These are phyloP conservation scores for Dinomys branickii DNA, from an alignment of 2,113 vertebrate genomes.

Conservation along the genomic window DNA sequence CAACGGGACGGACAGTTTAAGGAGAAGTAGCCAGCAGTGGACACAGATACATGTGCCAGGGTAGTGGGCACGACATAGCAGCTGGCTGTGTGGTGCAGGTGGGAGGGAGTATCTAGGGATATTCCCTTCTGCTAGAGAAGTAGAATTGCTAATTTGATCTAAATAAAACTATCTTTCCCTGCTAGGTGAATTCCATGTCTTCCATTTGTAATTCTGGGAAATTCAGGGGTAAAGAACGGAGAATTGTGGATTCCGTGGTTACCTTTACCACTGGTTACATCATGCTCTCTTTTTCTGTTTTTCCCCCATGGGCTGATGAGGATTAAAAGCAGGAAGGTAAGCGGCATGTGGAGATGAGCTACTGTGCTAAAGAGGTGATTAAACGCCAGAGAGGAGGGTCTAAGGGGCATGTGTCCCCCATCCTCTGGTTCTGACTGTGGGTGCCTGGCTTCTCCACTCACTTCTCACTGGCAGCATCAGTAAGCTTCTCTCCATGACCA, in stretches of 20 bases:
- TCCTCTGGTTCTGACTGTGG: not conserved
- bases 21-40: not conserved
- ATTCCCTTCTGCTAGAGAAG: not conserved
- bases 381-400: not conserved
- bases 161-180: not conserved
- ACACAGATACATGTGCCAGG: accelerated
- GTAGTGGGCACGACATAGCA: accelerated
- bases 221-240: not conserved
- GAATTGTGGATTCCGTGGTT: not conserved
- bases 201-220: not conserved
- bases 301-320: not conserved
- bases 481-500: too few relatives aligned
- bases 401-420: too few relatives aligned
- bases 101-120: not conserved
- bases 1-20: accelerated
- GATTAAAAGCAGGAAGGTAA: not conserved
- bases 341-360: not conserved
- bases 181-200: not conserved
- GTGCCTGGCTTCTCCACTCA: not conserved
- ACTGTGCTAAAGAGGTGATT: not conserved
- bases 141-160: not conserved
- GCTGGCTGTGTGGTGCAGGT: not conserved
- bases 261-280: not conserved
- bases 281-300: not conserved
- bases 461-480: not conserved